Base-by-base conservation (phyloP, 2,797 vertebrate genomes). In the Propithecus perrieri region DNA sequence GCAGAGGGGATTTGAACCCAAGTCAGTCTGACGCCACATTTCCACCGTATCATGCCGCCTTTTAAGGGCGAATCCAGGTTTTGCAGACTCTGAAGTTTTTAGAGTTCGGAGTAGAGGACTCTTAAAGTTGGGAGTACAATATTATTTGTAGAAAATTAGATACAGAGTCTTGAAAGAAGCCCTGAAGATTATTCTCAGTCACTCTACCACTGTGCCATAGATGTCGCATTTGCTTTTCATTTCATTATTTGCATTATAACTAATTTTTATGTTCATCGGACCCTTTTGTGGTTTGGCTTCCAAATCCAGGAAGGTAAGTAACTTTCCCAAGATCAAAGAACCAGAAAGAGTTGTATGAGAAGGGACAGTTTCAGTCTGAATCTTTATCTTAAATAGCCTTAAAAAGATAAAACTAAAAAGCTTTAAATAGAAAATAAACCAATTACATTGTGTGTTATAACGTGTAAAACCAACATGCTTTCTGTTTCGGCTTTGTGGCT, bases 291-390 rank as follows among this genome's bases (percentile, higher is more conserved):
- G 84, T 95, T 26, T 76, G 17, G 9, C 35, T 81, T 94, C 38
- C 69, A 89, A 92, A 89, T 85, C 61, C 26, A 94, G 20, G 9
- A 69, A 96, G 12, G 26, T 80, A 75, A 84, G 12, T 93, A n/a
- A 67, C 79, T 88, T 95, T 48, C 48, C 78, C 38, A 30, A 78
- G 53, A 75, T 74, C 76, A 92, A 95, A 95, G 63, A 85, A 87
- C 17, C 26, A 93, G n/a, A 83, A 69, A 46, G 5, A 75, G 9
- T 61, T 85, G 4, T 83, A 65, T 79, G 76, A 85, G 69, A 94
- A 95, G 28, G 26, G 41, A 85, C 14, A 65, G n/a, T 92, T 96
- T 96, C 69, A 9, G 7, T 86, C n/a, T 86, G 76, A 57, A 90
- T 79, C 43, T 92, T 89, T 80, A 84, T 76, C 30, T 95, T 79